phyloP scores from a whole-genome alignment of 2,113 vertebrate genomes.

The Dicrurus megarhynchus region DNA sequence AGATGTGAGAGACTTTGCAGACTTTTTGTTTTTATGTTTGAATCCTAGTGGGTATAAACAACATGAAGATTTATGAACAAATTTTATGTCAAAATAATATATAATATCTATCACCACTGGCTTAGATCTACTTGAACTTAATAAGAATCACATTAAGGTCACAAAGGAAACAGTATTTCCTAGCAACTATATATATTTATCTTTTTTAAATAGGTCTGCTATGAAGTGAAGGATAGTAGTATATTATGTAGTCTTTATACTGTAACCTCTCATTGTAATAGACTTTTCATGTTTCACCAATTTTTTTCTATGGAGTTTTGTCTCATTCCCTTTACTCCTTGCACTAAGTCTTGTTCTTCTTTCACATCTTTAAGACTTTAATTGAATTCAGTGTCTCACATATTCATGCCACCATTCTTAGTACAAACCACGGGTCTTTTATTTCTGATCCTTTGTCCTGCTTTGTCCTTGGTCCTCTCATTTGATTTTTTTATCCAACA shows the following conservation, averaged over 20 bases:
- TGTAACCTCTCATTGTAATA: neutral
- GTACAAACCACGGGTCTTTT: neutral
- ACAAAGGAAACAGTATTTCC: neutral
- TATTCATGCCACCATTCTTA: neutral
- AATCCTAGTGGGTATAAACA: neutral
- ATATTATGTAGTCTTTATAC: neutral
- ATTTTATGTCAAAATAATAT: neutral
- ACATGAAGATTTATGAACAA: neutral
- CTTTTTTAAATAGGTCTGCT: neutral
- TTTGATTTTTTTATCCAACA: neutral
- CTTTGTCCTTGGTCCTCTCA: neutral
- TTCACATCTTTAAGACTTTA: neutral
- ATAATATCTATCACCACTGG: neutral
- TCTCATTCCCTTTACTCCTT: neutral
- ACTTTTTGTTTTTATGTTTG: neutral
- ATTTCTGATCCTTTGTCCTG: neutral
- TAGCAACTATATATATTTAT: neutral
- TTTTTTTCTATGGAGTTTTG: neutral
- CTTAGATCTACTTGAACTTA: neutral
- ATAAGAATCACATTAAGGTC: neutral
- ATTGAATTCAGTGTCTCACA: neutral
- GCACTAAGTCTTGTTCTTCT: neutral
- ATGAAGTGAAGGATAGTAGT: neutral
- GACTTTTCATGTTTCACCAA: neutral
- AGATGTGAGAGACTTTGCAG: neutral